Percentiles rank a stretch among this genome's conserved stretches.
These are phyloP conservation scores for Mesoclemmys tuberculata DNA, from an alignment of 2,113 vertebrate species.

Conservation along the genomic window DNA sequence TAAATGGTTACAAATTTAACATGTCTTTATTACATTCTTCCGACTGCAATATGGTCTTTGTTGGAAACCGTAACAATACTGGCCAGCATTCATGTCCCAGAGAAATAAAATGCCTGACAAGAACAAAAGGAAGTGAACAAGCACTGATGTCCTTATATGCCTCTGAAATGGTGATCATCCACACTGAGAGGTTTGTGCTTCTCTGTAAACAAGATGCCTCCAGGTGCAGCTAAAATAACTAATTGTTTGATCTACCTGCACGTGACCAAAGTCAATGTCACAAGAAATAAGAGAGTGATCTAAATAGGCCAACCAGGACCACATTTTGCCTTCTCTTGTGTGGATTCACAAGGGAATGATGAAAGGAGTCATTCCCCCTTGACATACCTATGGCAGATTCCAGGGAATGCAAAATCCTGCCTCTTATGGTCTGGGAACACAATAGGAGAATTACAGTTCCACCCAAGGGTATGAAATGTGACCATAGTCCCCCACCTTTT, in stretches of 20 bases:
- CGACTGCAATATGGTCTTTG: background rate
- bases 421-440: background rate
- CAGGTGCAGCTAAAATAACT: constrained; percentile 15
- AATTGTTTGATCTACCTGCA: constrained; percentile 13
- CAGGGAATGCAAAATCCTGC: background rate
- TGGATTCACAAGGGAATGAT: background rate
- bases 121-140: constrained; percentile 4
- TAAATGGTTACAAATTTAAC: background rate
- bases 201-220: constrained; percentile 26
- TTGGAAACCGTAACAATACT: background rate
- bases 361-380: background rate
- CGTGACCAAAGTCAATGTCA: background rate
- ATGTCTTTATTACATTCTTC: constrained; percentile 1
- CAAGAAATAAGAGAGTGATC: background rate
- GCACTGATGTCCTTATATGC: constrained; percentile 7
- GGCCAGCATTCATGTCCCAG: background rate
- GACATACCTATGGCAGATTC: background rate
- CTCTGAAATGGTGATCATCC: constrained; percentile 11
- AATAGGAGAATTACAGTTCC: background rate
- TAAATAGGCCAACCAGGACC: background rate
- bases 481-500: background rate
- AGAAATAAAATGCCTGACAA: background rate
- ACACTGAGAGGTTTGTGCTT: constrained; percentile 25
- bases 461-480: background rate
- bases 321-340: background rate